Evolutionary conservation across 2,888 invertebrate species (phyloP), one percentile per base, ranked within the genome.

Genomic region (Agrochola circellaris): DNA sequence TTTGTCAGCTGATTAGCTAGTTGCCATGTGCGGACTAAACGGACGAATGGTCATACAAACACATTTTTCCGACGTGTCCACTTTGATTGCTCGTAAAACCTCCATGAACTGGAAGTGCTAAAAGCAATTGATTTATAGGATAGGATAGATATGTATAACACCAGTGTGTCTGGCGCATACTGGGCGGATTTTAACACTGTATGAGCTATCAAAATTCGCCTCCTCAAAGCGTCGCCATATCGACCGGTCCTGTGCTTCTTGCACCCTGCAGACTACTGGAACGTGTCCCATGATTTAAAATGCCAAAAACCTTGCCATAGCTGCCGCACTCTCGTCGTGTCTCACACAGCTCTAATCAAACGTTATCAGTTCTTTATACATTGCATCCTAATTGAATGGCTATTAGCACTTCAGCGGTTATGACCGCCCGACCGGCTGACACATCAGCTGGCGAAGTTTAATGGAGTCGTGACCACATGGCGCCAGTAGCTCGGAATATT

Each of bases 381-480:
- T 48, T 20, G 70, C 9, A 60, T 71, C 3, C 45, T 62, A 77
- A 64, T 81, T 71, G 58, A 7, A 17, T 13, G 38, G 6, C 15
- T 58, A 17, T 81, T 81, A 83, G 30, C 83, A 78, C 67, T 58
- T 67, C 26, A 60, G 26, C 17, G n/a, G 83, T 38, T 67, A 64
- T 54, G 20, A 77, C 74, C 65, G 51, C 23, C n/a, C 15, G 26
- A 45, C 76, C 30, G 15, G 26, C 54, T 58, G 82, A n/a, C 20
- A 26, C 42, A 72, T 62, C 77, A 82, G 65, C 51, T 75, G 65
- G 11, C 15, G 34, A 8, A 38, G 48, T n/a, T 58, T n/a, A 77
- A 67, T 67, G 13, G 20, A 82, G 3, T 67, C 67, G 61, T 68
- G 66, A 77, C n/a, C 45, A 58, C 34, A 51, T 58, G 69, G 60